These are phyloP conservation scores for Ochotona curzoniae DNA, from an alignment of 2,113 vertebrate species.

Conservation along the genomic window DNA sequence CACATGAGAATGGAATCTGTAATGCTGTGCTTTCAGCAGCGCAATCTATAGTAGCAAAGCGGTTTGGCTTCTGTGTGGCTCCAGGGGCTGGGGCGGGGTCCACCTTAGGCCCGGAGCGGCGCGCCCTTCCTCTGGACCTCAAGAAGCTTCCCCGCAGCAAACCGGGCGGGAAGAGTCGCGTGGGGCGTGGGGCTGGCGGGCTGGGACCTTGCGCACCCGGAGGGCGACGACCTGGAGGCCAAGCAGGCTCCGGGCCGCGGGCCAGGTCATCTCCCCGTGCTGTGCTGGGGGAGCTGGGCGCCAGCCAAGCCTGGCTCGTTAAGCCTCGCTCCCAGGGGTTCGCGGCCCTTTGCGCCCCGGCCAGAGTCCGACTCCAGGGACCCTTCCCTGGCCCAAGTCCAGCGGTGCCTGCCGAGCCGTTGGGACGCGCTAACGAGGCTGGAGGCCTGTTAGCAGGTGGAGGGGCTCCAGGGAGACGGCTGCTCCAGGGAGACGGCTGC, in stretches of 20 bases:
- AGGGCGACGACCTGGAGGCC: neutral
- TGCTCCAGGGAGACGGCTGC: neutral
- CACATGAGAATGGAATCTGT: no score
- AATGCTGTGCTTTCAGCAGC: no score
- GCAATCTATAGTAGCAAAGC: no score
- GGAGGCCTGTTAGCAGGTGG: neutral
- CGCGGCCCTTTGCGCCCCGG: neutral
- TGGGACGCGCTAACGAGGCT: conserved; percentile 50
- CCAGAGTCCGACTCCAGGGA: neutral
- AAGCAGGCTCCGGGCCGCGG: neutral
- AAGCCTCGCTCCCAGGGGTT: neutral
- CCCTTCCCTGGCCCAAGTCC: neutral
- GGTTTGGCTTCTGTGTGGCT: no score
- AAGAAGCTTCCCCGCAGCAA: no score
- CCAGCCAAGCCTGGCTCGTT: neutral
- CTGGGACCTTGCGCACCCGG: no score
- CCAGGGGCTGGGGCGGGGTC: no score
- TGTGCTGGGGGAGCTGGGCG: neutral
- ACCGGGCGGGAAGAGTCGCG: no score
- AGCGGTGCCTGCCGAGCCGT: conserved; percentile 11
- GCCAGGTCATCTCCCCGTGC: neutral
- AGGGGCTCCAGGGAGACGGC: neutral
- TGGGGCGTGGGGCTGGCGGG: no score
- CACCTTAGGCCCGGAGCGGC: no score
- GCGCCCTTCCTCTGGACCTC: no score